Base-by-base conservation (phyloP, 2,888 invertebrate species). In the Pomacea canaliculata region DNA sequence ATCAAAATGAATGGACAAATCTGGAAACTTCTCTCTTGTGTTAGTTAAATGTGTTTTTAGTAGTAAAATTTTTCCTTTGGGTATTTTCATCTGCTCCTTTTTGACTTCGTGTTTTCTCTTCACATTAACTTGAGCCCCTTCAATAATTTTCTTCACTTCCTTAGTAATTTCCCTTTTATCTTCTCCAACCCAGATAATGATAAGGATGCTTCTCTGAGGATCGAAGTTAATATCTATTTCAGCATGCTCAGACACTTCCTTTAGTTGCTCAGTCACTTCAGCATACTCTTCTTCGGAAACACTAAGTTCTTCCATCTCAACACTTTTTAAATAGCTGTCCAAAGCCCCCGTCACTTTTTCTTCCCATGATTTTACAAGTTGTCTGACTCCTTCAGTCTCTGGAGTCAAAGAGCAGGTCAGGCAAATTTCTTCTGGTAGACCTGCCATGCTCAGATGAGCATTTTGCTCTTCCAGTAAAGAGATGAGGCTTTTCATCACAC, bases 241-340 rank as follows among this genome's bases (percentile, higher is more conserved):
- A 18, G 49, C n/a, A 16, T 10, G 9, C 7, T 19, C 69, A 10
- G 23, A 48, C 69, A 74, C 7, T 27, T 68, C 60, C n/a, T 3
- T 51, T 23, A 74, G 23, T 10, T n/a, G 46, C n/a, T 16, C 10
- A 27, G 68, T n/a, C 9, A 62, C 62, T 23, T 69, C 74, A 1
- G 62, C 48, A 37, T 62, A 46, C 27, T 69, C 74, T 59, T 74
- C 74, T 46, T 37, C 69, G 10, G 62, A 68, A 16, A 74, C 49
- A 12, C 48, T n/a, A 46, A 74, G 10, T 46, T 62, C 23, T 19
- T 62, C 13, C 3, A 37, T 62, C 13, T 1, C 48, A 19, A 74
- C 62, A 18, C 37, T 59, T 23, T 62, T 9, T 23, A 74, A 62
- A 27, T 49, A 46, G 16, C 10, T 19, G 5, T 63, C 16, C 49